Evolutionary conservation across 2,888 invertebrate species (phyloP), one percentile per base, ranked within the genome.

Genomic region (Diaprepes abbreviatus): DNA sequence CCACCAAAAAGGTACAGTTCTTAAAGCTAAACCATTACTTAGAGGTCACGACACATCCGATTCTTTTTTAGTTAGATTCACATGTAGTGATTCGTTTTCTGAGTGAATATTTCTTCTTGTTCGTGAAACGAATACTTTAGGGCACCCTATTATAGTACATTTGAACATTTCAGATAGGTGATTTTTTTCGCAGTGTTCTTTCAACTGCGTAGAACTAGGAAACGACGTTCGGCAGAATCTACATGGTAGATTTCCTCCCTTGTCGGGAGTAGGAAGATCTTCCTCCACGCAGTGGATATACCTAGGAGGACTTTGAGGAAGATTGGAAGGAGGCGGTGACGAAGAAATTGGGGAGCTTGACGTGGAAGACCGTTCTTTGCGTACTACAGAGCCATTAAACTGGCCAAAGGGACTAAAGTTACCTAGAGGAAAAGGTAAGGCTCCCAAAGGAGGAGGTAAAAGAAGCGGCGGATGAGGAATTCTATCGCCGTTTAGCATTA

Each of bases 91-190:
- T 73, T 91, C 90, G 75, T 90, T 89, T 77, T 92, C 92, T 69
- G 91, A 89, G 83, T 94, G 94, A 54, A 90, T 87, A 80, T 93
- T 93, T 71, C 94, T 88, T 74, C 91, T 91, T 73, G 93, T 92
- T 75, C 91, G 87, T 9, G 93, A 93, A 70, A 92, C 90, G 84
- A 94, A 94, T 52, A 92, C 90, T 76, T 92, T 91, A 55, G 89
- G 90, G 83, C 94, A 93, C 10, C 93, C 93, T 66, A 88, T 88
- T 55, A 92, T 86, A n/a, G 91, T 90, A 85, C 94, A 94, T 72
- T 89, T 88, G 78, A 90, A 91, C 84, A 93, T 88, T 66, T 93
- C 91, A 66, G 89, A 87, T 31, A 86, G 82, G 80, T 93, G 93
- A 54, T 87, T 85, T 72, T 86, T 87, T 82, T 92, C 92, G 85